Base-by-base conservation (phyloP, 2,888 invertebrate species). In the Plagodis dolabraria region DNA sequence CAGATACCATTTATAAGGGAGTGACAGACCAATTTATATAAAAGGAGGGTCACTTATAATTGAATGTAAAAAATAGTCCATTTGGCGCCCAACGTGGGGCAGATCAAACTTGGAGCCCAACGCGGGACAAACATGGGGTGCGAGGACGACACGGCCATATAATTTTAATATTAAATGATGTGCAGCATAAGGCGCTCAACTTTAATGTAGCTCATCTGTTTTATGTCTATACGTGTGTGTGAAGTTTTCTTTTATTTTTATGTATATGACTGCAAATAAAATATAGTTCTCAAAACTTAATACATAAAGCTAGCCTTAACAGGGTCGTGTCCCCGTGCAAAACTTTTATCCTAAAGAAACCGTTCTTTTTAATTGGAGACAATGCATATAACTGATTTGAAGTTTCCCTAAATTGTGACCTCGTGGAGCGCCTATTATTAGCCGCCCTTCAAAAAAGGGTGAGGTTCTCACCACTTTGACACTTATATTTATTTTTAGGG, bases 11-110 rank as follows among this genome's bases (percentile, higher is more conserved):
- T 90, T 87, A 89, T 91, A 80, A 89, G 82, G 81, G 86, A 76
- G 82, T 82, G 86, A 88, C 87, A 86, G 83, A 85, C 80, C 87
- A 87, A 91, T 91, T 89, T 89, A 90, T 91, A 87, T 84, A 85
- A 77, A 83, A 81, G 79, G 80, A 83, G 85, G 87, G 89, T 83
- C 83, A 86, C 75, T 79, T 80, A 82, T 91, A 89, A 92, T 91
- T 90, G 89, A 89, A 89, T 87, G 86, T 86, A 87, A 90, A 91
- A 89, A 91, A 90, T 89, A 79, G 83, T 72, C 82, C 77, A 80
- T 79, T 77, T 86, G 80, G 75, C 76, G 74, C 79, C 80, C 80
- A 76, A 69, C 70, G 70, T 74, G 78, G 83, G 64, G 62, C 57
- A 43, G 44, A 46, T 51, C 55, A 70, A 60, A 64, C 54, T 64